These are phyloP conservation scores for Vanacampus margaritifer DNA, from an alignment of 2,113 vertebrate species.

Conservation along the genomic window DNA sequence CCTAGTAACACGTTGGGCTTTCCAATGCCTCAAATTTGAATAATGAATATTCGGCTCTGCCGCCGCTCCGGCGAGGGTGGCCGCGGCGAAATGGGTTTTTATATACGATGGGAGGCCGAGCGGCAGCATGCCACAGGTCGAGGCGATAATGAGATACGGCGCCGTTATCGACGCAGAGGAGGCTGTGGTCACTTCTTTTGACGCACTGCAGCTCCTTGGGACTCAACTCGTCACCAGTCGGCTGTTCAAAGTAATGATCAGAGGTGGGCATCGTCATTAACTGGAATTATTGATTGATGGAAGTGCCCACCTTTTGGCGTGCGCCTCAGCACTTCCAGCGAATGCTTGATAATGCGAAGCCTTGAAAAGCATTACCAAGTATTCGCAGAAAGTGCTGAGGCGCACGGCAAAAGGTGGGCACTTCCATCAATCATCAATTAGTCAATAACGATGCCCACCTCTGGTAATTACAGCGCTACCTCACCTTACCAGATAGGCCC, in stretches of 20 bases:
- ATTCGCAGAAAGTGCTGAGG: no score
- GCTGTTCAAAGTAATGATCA: slow-evolving; percentile 58
- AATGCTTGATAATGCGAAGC: no score
- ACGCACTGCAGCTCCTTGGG: slow-evolving; percentile 47
- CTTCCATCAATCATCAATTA: no score
- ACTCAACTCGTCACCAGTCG: slow-evolving; percentile 28
- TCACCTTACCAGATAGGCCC: background rate
- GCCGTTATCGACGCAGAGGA: slow-evolving; percentile 56
- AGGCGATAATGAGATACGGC: slow-evolving; percentile 66
- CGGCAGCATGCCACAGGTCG: slow-evolving; percentile 57
- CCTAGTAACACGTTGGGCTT: slow-evolving; percentile 70
- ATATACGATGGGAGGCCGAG: slow-evolving; percentile 54
- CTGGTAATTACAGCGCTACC: slow-evolving; percentile 51
- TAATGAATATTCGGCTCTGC: slow-evolving; percentile 68
- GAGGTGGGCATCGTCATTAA: no score
- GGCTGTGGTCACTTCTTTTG: slow-evolving; percentile 61
- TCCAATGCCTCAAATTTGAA: slow-evolving; percentile 73
- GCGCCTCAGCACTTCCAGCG: no score
- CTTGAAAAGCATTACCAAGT: no score
- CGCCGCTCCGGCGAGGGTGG: slow-evolving; percentile 32
- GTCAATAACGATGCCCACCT: no score
- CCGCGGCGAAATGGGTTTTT: slow-evolving; percentile 64
- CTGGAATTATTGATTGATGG: no score
- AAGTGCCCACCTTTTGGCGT: no score
- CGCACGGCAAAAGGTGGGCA: no score